Base-by-base conservation (phyloP, 1,140 invertebrate genomes). In the Arctopsyche grandis region DNA sequence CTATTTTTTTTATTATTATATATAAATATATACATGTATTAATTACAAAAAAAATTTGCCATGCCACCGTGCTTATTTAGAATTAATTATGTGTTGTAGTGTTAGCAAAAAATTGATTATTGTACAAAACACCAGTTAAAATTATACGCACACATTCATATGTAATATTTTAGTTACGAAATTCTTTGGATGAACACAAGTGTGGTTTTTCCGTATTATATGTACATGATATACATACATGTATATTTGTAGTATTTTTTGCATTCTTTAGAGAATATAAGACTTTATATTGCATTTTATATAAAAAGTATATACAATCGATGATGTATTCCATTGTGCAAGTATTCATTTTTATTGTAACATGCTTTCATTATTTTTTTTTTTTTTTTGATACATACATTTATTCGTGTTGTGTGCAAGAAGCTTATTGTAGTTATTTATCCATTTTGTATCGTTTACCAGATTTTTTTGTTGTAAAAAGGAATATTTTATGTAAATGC, bases 261-360 rank as follows among this genome's bases (percentile, higher is more conserved):
- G 24, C n/a, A 66, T 66, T 22, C 58, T 66, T 66, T 66, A 66
- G 63, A 66, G 63, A 66, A 66, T 26, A 66, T 12, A 66, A 66
- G 63, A 66, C 63, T 66, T 66, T 71, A 38, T 21, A 71, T 46
- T 71, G 69, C 38, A 71, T 48, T 46, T 71, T 71, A 43, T 69
- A 43, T 73, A 48, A 46, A 46, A 52, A n/a, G 12, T 1, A 60
- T 19, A 16, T 0, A 60, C 56, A 38, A 38, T 38, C 29, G 1
- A 38, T 38, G n/a, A n/a, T 60, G 19, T 60, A 60, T 60, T 60
- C 56, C 56, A 60, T 60, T 60, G 21, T 60, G 9, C 29, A 60
- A 60, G 56, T 60, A 60, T 60, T 60, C n/a, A 19, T 60, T 60
- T 60, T 60, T n/a, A n/a, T 60, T n/a, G 16, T 52, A 52, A 14